These are phyloP conservation scores for Sebastes trivittatus DNA, from an alignment of 2,797 vertebrate species.

Conservation along the genomic window DNA sequence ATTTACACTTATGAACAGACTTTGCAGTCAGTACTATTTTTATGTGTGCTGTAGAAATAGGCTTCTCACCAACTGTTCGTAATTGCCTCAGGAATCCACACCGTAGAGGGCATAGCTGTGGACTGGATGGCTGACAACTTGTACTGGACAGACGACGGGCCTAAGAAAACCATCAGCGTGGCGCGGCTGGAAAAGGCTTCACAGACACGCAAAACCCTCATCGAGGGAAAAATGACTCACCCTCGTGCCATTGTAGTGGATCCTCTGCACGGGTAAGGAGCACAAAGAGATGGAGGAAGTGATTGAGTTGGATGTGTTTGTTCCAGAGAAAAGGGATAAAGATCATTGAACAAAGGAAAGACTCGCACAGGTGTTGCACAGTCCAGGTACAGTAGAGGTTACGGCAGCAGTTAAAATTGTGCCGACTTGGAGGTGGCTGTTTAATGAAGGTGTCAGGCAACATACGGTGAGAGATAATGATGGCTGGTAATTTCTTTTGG, in stretches of 20 bases:
- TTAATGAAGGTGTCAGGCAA: not conserved
- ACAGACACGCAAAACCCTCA: constrained; percentile 93
- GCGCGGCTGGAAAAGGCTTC: constrained; percentile 96
- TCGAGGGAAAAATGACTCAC: constrained; percentile 97
- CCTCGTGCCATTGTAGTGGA: constrained; percentile 96
- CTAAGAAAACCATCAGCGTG: constrained; percentile 97
- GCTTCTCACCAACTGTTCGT: not conserved
- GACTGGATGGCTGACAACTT: constrained; percentile 99
- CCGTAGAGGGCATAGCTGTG: constrained; percentile 95
- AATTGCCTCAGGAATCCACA: constrained; percentile 89
- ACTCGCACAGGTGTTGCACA: not conserved
- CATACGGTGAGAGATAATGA: constrained; percentile 1
- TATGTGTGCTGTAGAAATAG: not conserved
- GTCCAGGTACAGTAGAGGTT: not conserved
- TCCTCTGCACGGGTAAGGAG: constrained; percentile 90
- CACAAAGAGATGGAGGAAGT: not conserved
- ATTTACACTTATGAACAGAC: not conserved
- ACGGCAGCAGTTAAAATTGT: not conserved
- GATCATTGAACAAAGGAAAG: not conserved
- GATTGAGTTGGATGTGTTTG: constrained; percentile 1
- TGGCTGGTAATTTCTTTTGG: constrained; percentile 16
- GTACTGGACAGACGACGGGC: constrained; percentile 97
- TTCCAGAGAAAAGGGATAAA: not conserved
- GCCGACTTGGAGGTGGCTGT: not conserved
- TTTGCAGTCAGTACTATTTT: not conserved